phyloP scores from a whole-genome alignment of 2,888 invertebrate species.

The Andrena fulva region DNA sequence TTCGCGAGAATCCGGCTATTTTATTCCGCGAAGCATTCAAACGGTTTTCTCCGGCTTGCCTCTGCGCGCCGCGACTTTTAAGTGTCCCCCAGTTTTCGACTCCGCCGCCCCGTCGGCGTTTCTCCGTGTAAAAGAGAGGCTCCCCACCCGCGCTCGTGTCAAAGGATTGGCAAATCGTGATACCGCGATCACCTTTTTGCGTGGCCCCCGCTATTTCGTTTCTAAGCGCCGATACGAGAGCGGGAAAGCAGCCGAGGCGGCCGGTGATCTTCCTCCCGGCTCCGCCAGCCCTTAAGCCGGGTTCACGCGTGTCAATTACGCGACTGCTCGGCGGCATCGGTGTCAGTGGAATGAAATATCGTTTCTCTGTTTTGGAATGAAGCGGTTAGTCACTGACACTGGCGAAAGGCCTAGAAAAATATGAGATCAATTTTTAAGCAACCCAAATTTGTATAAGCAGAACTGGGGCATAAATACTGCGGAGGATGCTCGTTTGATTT shows the following conservation, averaged over 20 bases:
- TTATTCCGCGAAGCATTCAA: slow-evolving; percentile 73
- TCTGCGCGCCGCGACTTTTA: slow-evolving; percentile 77
- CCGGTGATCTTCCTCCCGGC: not conserved
- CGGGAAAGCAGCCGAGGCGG: not conserved
- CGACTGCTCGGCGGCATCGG: too few relatives aligned
- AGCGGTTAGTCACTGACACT: too few relatives aligned
- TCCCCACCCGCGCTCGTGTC: slow-evolving; percentile 1
- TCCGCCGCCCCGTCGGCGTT: slow-evolving; percentile 33
- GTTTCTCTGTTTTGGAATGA: too few relatives aligned
- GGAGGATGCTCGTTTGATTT: too few relatives aligned
- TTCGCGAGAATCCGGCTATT: slow-evolving; percentile 69
- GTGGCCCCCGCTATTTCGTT: not conserved
- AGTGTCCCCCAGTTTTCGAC: slow-evolving; percentile 79
- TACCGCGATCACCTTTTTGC: not conserved
- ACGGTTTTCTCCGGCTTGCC: slow-evolving; percentile 69
- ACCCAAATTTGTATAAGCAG: too few relatives aligned
- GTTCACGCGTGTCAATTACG: too few relatives aligned
- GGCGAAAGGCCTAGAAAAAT: too few relatives aligned
- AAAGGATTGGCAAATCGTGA: slow-evolving; percentile 42
- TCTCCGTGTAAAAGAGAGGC: slow-evolving; percentile 10
- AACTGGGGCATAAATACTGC: too few relatives aligned
- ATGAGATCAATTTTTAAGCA: too few relatives aligned
- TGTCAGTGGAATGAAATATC: too few relatives aligned
- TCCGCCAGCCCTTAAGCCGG: too few relatives aligned
- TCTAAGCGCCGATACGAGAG: not conserved